Conservation (phyloP, 2,888 invertebrate species). For the Cheilosia scutellata region DNA sequence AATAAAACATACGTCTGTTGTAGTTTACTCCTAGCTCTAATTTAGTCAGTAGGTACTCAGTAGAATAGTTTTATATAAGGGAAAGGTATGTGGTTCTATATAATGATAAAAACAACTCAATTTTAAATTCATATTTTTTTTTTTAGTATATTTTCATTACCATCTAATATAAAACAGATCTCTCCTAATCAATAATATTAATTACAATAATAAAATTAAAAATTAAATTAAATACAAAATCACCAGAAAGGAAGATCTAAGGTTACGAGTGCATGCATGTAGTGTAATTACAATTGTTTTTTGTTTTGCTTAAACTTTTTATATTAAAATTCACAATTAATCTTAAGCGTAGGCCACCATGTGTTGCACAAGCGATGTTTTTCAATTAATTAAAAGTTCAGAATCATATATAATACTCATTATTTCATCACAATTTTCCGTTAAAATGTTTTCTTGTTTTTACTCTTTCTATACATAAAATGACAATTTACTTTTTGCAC, state of each 20-base stretch:
- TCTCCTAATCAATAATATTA: conserved; percentile 72
- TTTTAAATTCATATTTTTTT: conserved; percentile 54
- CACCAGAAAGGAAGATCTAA: conserved; percentile 76
- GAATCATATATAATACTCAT: conserved; percentile 75
- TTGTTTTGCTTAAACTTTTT: conserved; percentile 17
- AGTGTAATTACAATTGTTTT: conserved; percentile 60
- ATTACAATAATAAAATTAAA: conserved; percentile 72
- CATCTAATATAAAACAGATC: conserved; percentile 74
- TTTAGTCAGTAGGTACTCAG: too few species aligned
- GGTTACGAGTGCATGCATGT: conserved; percentile 74
- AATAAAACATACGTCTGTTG: too few species aligned
- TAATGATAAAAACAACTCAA: neutral
- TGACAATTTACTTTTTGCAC: conserved; percentile 65
- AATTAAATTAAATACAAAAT: conserved; percentile 74
- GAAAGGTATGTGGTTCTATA: neutral
- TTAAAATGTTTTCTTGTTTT: conserved; percentile 58
- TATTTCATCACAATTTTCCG: conserved; percentile 75
- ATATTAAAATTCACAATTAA: conserved; percentile 57
- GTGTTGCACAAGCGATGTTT: conserved; percentile 71
- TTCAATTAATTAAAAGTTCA: conserved; percentile 65
- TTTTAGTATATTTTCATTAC: conserved; percentile 72
- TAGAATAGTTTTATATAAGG: too few species aligned
- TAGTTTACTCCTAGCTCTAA: too few species aligned
- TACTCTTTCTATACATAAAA: conserved; percentile 61
- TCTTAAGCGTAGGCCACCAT: conserved; percentile 75